These are phyloP conservation scores for Bettongia penicillata DNA, from an alignment of 2,113 vertebrate species.

Conservation along the genomic window DNA sequence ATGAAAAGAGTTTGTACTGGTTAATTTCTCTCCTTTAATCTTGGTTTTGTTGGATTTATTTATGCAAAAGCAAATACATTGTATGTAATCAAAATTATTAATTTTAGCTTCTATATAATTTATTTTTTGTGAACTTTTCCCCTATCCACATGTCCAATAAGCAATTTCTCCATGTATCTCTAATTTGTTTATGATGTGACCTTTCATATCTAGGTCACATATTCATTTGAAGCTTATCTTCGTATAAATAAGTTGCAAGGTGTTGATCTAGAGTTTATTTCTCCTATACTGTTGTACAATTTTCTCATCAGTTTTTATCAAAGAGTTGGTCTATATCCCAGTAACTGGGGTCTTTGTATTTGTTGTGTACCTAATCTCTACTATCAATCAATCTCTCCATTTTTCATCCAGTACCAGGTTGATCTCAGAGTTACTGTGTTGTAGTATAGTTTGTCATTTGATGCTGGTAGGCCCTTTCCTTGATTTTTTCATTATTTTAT, in stretches of 20 bases:
- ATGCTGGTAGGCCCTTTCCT: neutral
- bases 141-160: neutral
- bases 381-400: neutral
- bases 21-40: no score
- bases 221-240: neutral
- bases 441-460: neutral
- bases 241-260: neutral
- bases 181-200: neutral
- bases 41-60: no score
- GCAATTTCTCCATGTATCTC: neutral
- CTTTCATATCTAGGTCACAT: neutral
- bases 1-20: no score
- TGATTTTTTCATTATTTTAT: neutral
- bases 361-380: neutral
- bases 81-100: no score
- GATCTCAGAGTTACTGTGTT: neutral
- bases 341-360: neutral
- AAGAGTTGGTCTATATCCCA: neutral
- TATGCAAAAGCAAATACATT: no score
- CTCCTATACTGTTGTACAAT: neutral
- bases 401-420: neutral
- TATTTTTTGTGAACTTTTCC: neutral
- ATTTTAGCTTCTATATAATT: no score
- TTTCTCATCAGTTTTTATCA: neutral
- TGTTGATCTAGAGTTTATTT: neutral